Conservation (phyloP, 2,888 invertebrate genomes). For the Drosophila nigritarsus region DNA sequence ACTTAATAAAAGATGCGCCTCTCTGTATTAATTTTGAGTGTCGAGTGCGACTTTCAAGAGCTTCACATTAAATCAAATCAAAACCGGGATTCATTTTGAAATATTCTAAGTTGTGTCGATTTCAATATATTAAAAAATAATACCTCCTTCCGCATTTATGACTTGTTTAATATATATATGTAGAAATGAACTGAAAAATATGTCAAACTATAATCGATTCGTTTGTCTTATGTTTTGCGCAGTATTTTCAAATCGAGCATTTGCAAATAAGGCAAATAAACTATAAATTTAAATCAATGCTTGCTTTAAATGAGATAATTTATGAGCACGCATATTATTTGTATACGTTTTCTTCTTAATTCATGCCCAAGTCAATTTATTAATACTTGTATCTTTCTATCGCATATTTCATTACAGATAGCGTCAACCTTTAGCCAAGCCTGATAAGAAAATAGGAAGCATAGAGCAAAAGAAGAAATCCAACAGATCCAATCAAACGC, state of each 20-base stretch:
- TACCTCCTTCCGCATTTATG: not conserved
- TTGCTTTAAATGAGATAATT: slow-evolving; percentile 4
- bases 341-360: not conserved
- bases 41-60: not conserved
- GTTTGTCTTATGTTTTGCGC: not conserved
- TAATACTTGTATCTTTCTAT: slow-evolving; percentile 23
- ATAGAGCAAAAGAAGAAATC: not conserved
- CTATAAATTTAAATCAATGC: not conserved
- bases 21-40: not conserved
- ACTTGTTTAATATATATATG: too few relatives aligned
- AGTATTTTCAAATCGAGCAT: not conserved
- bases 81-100: not conserved
- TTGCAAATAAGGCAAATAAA: not conserved
- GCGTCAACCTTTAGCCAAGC: slow-evolving; percentile 11
- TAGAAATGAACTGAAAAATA: not conserved
- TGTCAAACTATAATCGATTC: not conserved
- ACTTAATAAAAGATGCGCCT: slow-evolving; percentile 16
- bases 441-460: not conserved
- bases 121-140: not conserved
- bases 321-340: slow-evolving; percentile 7
- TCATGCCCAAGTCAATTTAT: slow-evolving; percentile 35
- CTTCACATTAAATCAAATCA: not conserved
- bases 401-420: slow-evolving; percentile 38
- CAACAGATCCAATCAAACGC: slow-evolving; percentile 21
- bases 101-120: not conserved